Percentiles rank a stretch among this genome's conserved stretches.
phyloP scores from a whole-genome alignment of 2,113 vertebrate genomes.

The Podilymbus podiceps region DNA sequence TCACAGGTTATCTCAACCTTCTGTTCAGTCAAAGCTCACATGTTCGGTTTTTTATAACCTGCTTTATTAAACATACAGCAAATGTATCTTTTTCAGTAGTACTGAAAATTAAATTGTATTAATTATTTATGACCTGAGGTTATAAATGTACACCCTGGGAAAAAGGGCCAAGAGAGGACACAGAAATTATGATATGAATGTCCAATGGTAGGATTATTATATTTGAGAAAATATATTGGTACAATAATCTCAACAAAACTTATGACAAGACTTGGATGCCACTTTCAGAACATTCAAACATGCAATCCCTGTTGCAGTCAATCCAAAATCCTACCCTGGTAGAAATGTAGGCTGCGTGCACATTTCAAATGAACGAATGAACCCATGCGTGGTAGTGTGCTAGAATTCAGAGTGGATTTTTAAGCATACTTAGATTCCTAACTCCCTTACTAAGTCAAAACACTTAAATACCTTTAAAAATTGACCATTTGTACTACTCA shows the following conservation, averaged over 20 bases:
- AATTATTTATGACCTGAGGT: background rate
- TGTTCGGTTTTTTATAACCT: background rate
- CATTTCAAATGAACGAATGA: background rate
- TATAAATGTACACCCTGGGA: background rate
- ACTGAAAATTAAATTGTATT: background rate
- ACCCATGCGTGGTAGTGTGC: accelerated
- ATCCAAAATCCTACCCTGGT: background rate
- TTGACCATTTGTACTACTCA: background rate
- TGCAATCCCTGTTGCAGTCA: background rate
- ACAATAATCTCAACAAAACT: background rate
- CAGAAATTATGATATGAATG: background rate
- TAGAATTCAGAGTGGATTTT: background rate
- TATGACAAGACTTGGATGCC: background rate
- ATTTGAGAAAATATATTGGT: background rate
- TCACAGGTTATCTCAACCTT: slow-evolving; percentile 12
- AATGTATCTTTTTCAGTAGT: background rate
- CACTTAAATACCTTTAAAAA: background rate
- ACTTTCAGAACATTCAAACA: background rate
- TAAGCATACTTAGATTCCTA: background rate
- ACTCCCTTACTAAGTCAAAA: background rate
- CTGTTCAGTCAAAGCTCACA: background rate
- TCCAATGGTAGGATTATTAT: background rate
- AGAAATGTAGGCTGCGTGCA: background rate
- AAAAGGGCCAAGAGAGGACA: background rate
- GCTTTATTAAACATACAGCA: background rate